A percentile compares a stretch with the other conserved stretches of the same genome.
Evolutionary conservation across 1,140 invertebrate genomes (phyloP).

Genomic region (Theocolax elegans): DNA sequence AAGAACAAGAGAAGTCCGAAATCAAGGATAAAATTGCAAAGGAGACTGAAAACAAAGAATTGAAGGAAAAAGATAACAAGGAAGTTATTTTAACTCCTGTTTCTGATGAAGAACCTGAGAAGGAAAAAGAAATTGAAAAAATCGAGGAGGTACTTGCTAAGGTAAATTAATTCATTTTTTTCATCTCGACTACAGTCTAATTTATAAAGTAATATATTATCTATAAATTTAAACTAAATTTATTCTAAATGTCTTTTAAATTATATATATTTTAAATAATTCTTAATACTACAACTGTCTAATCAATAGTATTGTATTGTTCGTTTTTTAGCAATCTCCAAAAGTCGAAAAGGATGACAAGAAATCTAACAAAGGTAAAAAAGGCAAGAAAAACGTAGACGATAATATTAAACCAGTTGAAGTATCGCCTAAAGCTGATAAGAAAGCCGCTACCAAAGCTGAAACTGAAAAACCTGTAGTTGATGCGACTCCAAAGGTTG

Average conservation of each 20-base stretch:
- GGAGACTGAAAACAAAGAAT: slow-evolving; percentile 67
- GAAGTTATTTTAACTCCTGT: slow-evolving; percentile 60
- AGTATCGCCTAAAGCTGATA: slow-evolving; percentile 15
- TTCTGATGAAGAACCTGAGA: slow-evolving; percentile 47
- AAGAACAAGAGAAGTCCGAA: slow-evolving; percentile 63
- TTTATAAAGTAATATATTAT: neutral
- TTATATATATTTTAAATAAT: neutral
- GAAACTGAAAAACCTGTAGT: slow-evolving; percentile 14
- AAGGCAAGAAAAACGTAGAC: slow-evolving; percentile 65
- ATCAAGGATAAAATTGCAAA: slow-evolving; percentile 68
- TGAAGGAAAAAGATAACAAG: slow-evolving; percentile 65
- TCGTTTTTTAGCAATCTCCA: slow-evolving; percentile 29
- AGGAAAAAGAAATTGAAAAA: slow-evolving; percentile 62
- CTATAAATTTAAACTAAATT: neutral
- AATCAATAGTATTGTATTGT: too few species aligned
- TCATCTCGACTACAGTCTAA: neutral
- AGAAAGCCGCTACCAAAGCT: neutral
- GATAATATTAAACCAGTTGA: slow-evolving; percentile 41
- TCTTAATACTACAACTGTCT: too few species aligned
- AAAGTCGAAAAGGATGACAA: slow-evolving; percentile 47
- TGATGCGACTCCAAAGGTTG: slow-evolving; percentile 41
- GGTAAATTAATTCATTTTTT: slow-evolving; percentile 43
- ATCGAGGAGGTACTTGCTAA: slow-evolving; percentile 57
- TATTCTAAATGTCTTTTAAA: too few species aligned
- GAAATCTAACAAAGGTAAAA: slow-evolving; percentile 42